A percentile compares a stretch with the other conserved stretches of the same genome.
phyloP scores from a whole-genome alignment of 2,113 vertebrate genomes.

The Poeciliopsis occidentalis region DNA sequence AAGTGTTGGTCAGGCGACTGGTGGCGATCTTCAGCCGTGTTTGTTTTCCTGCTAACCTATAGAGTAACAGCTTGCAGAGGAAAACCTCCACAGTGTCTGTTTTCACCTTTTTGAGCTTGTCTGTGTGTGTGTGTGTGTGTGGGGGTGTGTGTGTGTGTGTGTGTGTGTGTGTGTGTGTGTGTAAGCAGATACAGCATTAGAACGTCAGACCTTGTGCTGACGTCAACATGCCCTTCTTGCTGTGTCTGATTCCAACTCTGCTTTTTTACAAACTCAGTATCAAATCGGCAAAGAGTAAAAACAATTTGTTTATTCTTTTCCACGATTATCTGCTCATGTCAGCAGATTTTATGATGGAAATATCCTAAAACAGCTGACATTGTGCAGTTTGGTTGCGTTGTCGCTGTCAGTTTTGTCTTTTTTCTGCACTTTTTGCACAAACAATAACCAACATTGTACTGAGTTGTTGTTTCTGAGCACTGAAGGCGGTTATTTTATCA shows the following conservation, averaged over 20 bases:
- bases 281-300: not conserved
- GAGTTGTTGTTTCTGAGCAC: not conserved
- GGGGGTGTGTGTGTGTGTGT: conserved; percentile 42
- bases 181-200: conserved; percentile 50
- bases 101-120: not conserved
- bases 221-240: conserved; percentile 42
- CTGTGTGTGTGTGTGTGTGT: conserved; percentile 14
- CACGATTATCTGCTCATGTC: conserved; percentile 48
- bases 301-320: conserved; percentile 21
- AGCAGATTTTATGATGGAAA: conserved; percentile 58
- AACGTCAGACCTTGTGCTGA: conserved; percentile 50
- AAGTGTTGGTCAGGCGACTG: not conserved
- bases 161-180: conserved; percentile 22
- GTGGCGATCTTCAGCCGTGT: not conserved
- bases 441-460: conserved; percentile 9
- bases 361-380: conserved; percentile 55
- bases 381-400: conserved; percentile 24
- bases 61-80: not conserved
- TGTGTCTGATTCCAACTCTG: not conserved
- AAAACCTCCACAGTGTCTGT: not conserved
- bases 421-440: conserved; percentile 32
- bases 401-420: conserved; percentile 26
- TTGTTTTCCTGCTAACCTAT: not conserved
- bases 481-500: conserved; percentile 6
- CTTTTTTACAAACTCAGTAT: conserved; percentile 7